Evolutionary conservation across 2,888 invertebrate species (phyloP).

Genomic region (Sicus ferrugineus): DNA sequence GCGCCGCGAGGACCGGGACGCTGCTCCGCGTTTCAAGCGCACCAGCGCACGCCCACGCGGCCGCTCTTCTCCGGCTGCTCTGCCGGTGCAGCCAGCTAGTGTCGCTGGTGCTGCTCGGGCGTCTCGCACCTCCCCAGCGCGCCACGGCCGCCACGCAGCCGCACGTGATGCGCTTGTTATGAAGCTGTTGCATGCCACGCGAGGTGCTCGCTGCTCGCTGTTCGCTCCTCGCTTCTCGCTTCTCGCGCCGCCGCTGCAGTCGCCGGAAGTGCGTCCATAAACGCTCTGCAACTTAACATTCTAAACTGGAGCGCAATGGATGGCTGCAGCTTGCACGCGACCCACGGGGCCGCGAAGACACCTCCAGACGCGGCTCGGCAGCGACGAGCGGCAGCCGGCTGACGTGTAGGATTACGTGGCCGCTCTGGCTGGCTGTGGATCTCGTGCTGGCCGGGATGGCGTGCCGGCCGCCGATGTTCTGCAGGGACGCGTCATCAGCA

Average conservation of each 20-base stretch:
- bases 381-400: too few species aligned
- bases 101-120: slow-evolving; percentile 6
- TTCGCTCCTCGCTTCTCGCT: too few species aligned
- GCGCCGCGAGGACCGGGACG: slow-evolving; percentile 6
- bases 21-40: too few species aligned
- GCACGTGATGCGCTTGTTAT: background rate
- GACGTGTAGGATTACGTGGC: too few species aligned
- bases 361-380: too few species aligned
- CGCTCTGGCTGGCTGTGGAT: too few species aligned
- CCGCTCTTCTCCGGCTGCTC: background rate
- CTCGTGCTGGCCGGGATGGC: too few species aligned
- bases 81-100: background rate
- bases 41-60: slow-evolving; percentile 21
- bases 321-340: slow-evolving; percentile 14
- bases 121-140: slow-evolving; percentile 10
- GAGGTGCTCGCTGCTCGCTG: too few species aligned
- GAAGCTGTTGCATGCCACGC: slow-evolving; percentile 14
- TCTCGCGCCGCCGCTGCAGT: background rate
- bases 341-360: too few species aligned
- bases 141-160: background rate
- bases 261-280: slow-evolving; percentile 46
- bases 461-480: too few species aligned
- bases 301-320: slow-evolving; percentile 42
- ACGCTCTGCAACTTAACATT: slow-evolving; percentile 44
- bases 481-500: too few species aligned